Evolutionary conservation across 2,113 vertebrate genomes (phyloP), one percentile per base, ranked within the genome.

Genomic region (Machaerirhynchus nigripectus): DNA sequence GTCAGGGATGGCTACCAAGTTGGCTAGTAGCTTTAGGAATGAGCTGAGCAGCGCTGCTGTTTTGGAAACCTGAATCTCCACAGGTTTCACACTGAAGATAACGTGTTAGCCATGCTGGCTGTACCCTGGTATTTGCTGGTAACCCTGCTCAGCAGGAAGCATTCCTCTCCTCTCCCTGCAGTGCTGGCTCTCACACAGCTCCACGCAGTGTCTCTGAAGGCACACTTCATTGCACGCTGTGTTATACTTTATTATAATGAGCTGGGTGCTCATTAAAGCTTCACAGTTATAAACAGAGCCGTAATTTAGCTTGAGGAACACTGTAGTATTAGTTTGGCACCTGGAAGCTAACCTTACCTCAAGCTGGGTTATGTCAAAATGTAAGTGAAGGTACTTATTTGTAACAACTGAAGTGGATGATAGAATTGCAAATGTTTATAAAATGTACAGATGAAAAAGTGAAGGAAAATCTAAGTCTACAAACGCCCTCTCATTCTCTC

Each of bases 71-170:
- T 9, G 7, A 56, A 5, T 68, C 39, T 78, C 23, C 2, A 1
- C 31, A 49, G 78, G 74, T 61, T 65, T 91, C 49, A 26, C 21
- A 3, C 18, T 64, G 63, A 52, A 47, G 67, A 39, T 30, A 9
- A 1, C 0, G 0, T 17, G n/a, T 39, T 47, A 13, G 28, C 44
- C 28, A 4, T 0, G 0, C 26, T 4, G 2, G 53, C 46, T 69
- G 11, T 61, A 17, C 28, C 24, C 23, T 49, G 52, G 42, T 80
- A 4, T 53, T 67, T 86, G 31, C 42, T 76, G 37, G 44, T 33
- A 61, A 4, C n/a, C 24, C 64, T 53, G 30, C 42, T 65, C 8
- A 24, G 28, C 15, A 61, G 71, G 50, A 73, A 57, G 15, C 12
- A 8, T 40, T 70, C 30, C 47, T 35, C 31, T 78, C n/a, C 56